Conservation (phyloP, 2,113 vertebrate genomes). For the Alligator sinensis region DNA sequence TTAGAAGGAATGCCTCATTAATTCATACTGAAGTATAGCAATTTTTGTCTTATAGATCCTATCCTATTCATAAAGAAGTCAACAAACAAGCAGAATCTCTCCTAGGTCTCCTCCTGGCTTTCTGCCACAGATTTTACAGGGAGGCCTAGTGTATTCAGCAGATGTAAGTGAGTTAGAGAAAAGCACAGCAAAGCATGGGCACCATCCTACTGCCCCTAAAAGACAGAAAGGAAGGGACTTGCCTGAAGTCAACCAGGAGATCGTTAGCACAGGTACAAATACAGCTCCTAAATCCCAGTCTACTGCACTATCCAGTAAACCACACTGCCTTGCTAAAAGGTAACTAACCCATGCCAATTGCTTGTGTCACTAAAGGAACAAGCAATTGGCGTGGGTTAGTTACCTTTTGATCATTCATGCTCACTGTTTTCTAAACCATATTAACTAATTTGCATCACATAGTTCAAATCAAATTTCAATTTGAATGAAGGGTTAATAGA, state of each 20-base stretch:
- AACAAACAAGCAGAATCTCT: neutral
- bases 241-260: neutral
- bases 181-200: neutral
- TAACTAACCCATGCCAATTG: neutral
- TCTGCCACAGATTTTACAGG: no score
- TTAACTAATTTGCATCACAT: no score
- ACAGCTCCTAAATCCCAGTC: neutral
- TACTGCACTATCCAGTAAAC: neutral
- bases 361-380: neutral
- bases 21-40: no score
- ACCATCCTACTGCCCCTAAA: neutral
- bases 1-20: no score
- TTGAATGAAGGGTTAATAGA: neutral
- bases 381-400: no score
- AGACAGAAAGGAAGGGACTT: neutral
- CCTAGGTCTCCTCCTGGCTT: no score
- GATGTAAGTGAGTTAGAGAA: neutral
- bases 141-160: neutral
- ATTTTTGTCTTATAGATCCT: neutral
- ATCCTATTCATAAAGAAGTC: constrained; percentile 8
- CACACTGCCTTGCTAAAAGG: neutral
- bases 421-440: no score
- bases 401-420: no score
- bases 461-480: neutral
- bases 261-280: neutral